Base-by-base conservation (phyloP, 2,797 vertebrate genomes). In the Florisuga fusca region DNA sequence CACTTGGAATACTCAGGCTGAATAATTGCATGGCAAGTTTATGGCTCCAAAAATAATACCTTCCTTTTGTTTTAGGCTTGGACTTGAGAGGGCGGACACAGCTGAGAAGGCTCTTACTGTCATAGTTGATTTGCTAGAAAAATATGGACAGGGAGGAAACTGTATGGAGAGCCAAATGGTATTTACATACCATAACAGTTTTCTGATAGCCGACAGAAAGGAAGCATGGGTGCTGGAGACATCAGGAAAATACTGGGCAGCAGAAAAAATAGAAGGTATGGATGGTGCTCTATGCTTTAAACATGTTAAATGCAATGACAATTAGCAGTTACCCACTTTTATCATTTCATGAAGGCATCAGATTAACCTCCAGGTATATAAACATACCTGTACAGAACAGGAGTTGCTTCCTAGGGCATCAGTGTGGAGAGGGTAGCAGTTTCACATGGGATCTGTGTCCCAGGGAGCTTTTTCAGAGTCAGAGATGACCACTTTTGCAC, bases 141-240 rank as follows among this genome's bases (percentile, higher is more conserved):
- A 98, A 96, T 98, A 99, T 2, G 99, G 99, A 53, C 99, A 99
- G 91, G 99, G 99, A 93, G 99, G 99, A 94, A 98, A 98, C 76
- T 99, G 99, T 95, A 98, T 98, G 97, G 99, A 99, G 93, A 99
- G 98, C 83, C 85, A 97, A 12, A 97, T 97, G 96, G 75, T 89
- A 53, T 99, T 99, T 96, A 99, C 98, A n/a, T 99, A 99, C 96
- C 98, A 99, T 97, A 99, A 99, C 98, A 99, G 99, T 95, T 99
- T 99, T 97, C 98, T 99, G 67, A 98, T 99, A 97, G 98, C 98
- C 0, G 99, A 99, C 98, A 98, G 98, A 94, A 98, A 95, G 38
- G 99, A 99, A 96, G 99, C 99, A 3, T 99, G 99, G 99, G 97
- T 99, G 94, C 98, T 99, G 97, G 99, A 99, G 97, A 99, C 99